Conservation (phyloP, 2,888 invertebrate genomes). For the Drosophila atripex region DNA sequence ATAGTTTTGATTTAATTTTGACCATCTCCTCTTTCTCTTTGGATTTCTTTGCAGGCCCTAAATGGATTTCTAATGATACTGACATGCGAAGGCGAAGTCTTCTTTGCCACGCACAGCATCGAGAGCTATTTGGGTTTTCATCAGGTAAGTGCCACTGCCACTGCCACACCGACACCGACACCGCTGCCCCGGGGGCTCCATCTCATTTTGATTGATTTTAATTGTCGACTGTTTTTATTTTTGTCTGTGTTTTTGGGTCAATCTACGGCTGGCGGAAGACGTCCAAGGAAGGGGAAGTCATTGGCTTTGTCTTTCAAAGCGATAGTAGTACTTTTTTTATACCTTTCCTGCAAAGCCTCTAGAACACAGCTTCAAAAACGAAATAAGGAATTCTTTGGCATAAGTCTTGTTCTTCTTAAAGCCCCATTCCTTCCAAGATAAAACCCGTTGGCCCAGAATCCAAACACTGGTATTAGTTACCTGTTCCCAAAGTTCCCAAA, state of each 20-base stretch:
- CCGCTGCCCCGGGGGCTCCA: neutral
- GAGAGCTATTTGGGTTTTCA: slow-evolving; percentile 99
- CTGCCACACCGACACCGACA: slow-evolving; percentile 5
- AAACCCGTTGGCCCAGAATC: neutral
- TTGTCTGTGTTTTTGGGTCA: slow-evolving; percentile 62
- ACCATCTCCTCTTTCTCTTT: slow-evolving; percentile 46
- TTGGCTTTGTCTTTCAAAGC: neutral
- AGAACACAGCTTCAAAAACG: too few species aligned
- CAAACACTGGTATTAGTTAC: neutral
- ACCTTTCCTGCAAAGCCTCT: too few species aligned
- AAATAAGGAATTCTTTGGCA: too few species aligned
- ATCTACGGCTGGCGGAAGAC: slow-evolving; percentile 56
- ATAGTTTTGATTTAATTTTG: slow-evolving; percentile 74
- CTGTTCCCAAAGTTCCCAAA: neutral
- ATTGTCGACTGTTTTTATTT: slow-evolving; percentile 49
- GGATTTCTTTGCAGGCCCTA: slow-evolving; percentile 90
- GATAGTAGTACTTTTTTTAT: too few species aligned
- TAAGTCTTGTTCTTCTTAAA: neutral
- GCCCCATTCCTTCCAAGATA: neutral
- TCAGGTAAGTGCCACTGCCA: slow-evolving; percentile 89
- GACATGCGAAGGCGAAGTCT: slow-evolving; percentile 99
- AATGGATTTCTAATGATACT: slow-evolving; percentile 99
- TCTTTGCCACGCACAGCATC: slow-evolving; percentile 99
- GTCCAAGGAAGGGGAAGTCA: slow-evolving; percentile 15
- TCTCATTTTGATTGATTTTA: slow-evolving; percentile 72